A percentile compares a stretch with the other conserved stretches of the same genome.
Evolutionary conservation across 2,797 vertebrate species (phyloP).

Genomic region (Selene dorsalis): DNA sequence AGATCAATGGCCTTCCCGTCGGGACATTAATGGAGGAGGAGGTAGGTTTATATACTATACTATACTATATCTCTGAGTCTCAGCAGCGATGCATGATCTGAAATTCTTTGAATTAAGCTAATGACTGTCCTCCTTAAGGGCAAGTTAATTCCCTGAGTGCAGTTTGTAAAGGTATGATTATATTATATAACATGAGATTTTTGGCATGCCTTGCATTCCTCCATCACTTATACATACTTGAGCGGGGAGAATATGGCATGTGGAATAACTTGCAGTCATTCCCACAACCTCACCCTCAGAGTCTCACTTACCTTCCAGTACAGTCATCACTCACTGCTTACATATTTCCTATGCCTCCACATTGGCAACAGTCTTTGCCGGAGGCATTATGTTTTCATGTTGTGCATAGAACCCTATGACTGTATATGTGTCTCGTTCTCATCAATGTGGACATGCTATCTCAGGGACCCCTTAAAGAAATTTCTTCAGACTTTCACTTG

Average conservation of each 20-base stretch:
- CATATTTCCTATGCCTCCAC: background rate
- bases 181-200: constrained; percentile 35
- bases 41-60: constrained; percentile 75
- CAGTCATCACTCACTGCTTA: constrained; percentile 34
- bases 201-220: constrained; percentile 67
- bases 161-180: constrained; percentile 28
- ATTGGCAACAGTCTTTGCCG: background rate
- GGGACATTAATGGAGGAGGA: constrained; percentile 89
- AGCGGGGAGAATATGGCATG: constrained; percentile 59
- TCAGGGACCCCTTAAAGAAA: background rate
- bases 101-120: constrained; percentile 16
- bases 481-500: background rate
- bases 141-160: constrained; percentile 24
- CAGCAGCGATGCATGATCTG: background rate
- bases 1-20: constrained; percentile 95
- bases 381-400: background rate
- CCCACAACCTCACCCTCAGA: constrained; percentile 43
- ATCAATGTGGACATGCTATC: background rate
- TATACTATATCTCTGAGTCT: constrained; percentile 10
- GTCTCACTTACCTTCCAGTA: constrained; percentile 33
- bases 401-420: background rate
- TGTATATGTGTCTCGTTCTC: background rate
- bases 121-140: constrained; percentile 5
- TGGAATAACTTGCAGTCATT: constrained; percentile 52
- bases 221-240: constrained; percentile 61